These are phyloP conservation scores for Luidia sarsii DNA, from an alignment of 53 echinoderm and acorn worm genomes.

Conservation along the genomic window DNA sequence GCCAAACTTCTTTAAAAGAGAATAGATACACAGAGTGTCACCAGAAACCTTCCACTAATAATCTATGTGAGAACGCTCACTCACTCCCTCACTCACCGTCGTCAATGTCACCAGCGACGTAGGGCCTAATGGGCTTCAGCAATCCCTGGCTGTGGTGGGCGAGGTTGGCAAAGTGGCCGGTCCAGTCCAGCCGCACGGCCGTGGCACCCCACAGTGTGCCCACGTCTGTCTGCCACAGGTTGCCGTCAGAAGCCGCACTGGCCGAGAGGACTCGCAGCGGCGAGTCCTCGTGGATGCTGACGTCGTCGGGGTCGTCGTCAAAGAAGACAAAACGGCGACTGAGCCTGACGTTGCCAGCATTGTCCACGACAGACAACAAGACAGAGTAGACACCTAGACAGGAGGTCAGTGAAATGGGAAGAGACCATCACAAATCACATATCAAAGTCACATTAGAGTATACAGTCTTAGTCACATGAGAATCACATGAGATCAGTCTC, in stretches of 20 bases:
- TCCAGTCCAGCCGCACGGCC: constrained; percentile 26
- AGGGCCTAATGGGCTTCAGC: constrained; percentile 31
- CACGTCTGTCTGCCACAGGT: constrained; percentile 40
- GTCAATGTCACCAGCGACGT: background rate
- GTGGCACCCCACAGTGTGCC: background rate
- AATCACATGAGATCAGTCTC: no score
- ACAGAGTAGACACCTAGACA: constrained; percentile 54
- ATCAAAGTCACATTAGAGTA: no score
- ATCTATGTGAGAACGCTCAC: no score
- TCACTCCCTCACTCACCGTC: constrained; percentile 35
- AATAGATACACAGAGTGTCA: no score
- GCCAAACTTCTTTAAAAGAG: no score
- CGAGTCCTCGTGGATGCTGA: background rate
- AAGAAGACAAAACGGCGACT: constrained; percentile 54
- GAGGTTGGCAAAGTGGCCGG: constrained; percentile 14
- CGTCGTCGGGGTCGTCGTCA: constrained; percentile 36
- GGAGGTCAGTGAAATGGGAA: background rate
- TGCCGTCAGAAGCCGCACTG: background rate
- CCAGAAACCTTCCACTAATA: no score
- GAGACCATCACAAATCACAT: background rate
- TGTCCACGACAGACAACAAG: constrained; percentile 26
- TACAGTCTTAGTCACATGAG: no score
- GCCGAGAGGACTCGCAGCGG: constrained; percentile 31
- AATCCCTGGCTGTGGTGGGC: constrained; percentile 10
- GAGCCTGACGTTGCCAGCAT: constrained; percentile 31